phyloP scores from a whole-genome alignment of 2,797 vertebrate species.

The Iguana delicatissima region DNA sequence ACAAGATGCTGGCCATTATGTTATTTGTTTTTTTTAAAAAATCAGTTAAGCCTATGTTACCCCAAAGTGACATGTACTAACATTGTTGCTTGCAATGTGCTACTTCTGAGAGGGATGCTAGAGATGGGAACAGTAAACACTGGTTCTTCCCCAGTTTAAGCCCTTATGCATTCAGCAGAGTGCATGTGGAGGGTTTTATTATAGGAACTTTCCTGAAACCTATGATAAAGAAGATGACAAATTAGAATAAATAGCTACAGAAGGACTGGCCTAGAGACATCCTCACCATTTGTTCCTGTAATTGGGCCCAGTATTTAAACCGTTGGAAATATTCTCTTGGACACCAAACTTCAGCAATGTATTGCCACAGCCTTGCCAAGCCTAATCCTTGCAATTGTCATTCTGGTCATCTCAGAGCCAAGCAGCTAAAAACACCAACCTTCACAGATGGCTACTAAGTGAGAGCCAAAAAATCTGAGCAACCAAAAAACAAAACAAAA shows the following conservation, averaged over 20 bases:
- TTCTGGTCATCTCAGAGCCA: constrained; percentile 48
- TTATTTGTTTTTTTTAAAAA: background rate
- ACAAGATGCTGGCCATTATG: background rate
- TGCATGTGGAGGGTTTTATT: background rate
- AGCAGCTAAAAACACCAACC: constrained; percentile 31
- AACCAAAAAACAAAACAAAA: too few species aligned
- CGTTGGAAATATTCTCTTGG: constrained; percentile 56
- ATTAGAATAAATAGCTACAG: background rate
- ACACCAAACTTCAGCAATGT: constrained; percentile 37
- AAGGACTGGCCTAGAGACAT: background rate
- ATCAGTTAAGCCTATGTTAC: background rate
- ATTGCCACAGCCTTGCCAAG: constrained; percentile 43
- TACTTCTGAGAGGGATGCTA: background rate
- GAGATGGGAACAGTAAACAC: background rate
- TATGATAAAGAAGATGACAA: background rate
- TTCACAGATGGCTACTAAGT: constrained; percentile 59
- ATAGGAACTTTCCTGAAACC: background rate
- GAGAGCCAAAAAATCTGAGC: background rate
- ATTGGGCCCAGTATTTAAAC: background rate
- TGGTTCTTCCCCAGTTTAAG: background rate
- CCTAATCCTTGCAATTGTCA: constrained; percentile 50
- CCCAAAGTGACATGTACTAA: too few species aligned
- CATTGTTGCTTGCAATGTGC: too few species aligned
- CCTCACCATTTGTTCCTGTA: constrained; percentile 5
- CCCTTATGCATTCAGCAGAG: background rate